Evolutionary conservation across 2,888 invertebrate species (phyloP), one percentile per base, ranked within the genome.

Genomic region (Habrosyne pyritoides): DNA sequence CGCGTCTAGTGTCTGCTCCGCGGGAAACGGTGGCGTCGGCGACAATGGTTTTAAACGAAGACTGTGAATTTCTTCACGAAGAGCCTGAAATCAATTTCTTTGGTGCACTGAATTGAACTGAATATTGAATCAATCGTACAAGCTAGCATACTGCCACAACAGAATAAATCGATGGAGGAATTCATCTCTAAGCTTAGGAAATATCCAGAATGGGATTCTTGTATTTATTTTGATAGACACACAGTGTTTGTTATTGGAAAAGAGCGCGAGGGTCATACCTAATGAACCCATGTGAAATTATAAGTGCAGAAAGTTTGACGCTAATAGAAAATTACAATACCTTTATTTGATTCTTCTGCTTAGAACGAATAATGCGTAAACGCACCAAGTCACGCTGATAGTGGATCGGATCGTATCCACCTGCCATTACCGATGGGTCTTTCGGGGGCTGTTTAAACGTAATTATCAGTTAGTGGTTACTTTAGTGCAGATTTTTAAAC

Each of bases 311-410:
- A 12, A 12, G 12, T 3, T 5, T 12, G 30, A 0, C 12, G 12
- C 30, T 12, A 33, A 33, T 33, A 6, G n/a, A 33, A 33, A n/a
- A n/a, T n/a, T 33, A 33, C 12, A 21, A 47, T 67, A 93, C 94
- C 84, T 91, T 81, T 6, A 94, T 94, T 69, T 94, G 93, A 30
- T 92, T 77, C 18, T 74, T 52, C 67, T 94, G 93, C 54, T 92
- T 89, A 0, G 85, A 69, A 21, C 89, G 81, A 18, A 93, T 81
- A 12, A 91, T 91, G 12, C 86, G 85, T 53, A 93, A 66, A 5
- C 92, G 87, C 48, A 86, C 87, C n/a, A 92, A 85, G 53, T 93
- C 93, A 0, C 90, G 83, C 30, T 79, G 75, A 57, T 87, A 93
- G 21, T 86, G 83, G 5, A 79, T 79, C 24, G 79, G 78, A 12